Percentiles rank a stretch among this genome's conserved stretches.
Conservation (phyloP, 2,113 vertebrate species). For the Passer domesticus region DNA sequence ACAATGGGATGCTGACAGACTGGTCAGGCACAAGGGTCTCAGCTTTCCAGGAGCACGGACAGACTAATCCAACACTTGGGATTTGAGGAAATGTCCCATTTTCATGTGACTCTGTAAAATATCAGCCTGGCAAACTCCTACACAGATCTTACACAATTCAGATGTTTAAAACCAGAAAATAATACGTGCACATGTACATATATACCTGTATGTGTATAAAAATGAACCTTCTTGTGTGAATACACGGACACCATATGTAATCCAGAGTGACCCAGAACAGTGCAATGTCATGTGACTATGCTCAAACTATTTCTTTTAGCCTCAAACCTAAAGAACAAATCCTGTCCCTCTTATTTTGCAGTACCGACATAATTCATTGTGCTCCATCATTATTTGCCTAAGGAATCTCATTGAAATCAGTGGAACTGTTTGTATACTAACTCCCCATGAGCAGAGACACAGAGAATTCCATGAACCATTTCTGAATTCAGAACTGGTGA, state of each 20-base stretch:
- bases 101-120: neutral
- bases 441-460: neutral
- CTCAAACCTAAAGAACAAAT: neutral
- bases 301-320: neutral
- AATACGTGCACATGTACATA: neutral
- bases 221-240: neutral
- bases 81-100: neutral
- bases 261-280: neutral
- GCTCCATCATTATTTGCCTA: neutral
- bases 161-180: neutral
- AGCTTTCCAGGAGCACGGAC: neutral
- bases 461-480: neutral
- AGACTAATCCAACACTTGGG: neutral
- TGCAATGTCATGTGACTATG: neutral
- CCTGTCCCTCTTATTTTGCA: neutral
- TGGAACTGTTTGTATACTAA: neutral
- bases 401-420: neutral
- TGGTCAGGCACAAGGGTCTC: neutral
- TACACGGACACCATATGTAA: neutral
- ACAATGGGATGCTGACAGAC: rapidly evolving
- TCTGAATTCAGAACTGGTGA: neutral
- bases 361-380: neutral
- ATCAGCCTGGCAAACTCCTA: neutral
- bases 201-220: neutral
- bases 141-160: neutral